Evolutionary conservation across 2,113 vertebrate genomes (phyloP), one percentile per base, ranked within the genome.

Genomic region (Myotis brandtii): DNA sequence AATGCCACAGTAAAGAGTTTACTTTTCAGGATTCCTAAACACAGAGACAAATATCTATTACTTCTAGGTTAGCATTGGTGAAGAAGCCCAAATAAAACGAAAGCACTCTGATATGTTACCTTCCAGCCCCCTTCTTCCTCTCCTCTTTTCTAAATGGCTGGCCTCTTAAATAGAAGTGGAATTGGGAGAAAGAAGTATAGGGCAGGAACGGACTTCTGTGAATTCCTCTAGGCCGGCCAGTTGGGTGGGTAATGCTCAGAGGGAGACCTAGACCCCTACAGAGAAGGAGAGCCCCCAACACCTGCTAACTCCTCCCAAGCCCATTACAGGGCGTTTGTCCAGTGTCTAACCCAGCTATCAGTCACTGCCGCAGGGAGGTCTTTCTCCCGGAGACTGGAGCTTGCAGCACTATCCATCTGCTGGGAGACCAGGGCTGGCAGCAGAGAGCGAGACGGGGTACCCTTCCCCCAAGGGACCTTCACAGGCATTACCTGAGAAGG

Each of bases 401-500:
- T n/a, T 1, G 6, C 48, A 52, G 37, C 27, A 8, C 27, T 4
- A 34, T 5, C 18, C 25, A n/a, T 5, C 13, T 48, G 5, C 64
- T 69, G 30, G 50, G 52, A 89, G 75, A 18, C 25, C 54, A 72
- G 80, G 30, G 43, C 34, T 21, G 37, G n/a, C 37, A 73, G 59
- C 21, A 4, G n/a, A 80, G 27, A 11, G 30, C 30, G 13, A 62
- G 37, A n/a, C 2, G 5, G 30, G 56, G 12, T 3, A 21, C 30
- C 43, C 48, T n/a, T 46, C 8, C 69, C 37, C 30, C 16, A n/a
- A 30, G 66, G 88, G 73, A 43, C 37, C 1, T 8, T 18, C 25
- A n/a, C 0, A 2, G 0, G 1, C 34, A 94, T 97, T 98, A 99
- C 99, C 99, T 56, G 99, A 99, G 98, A 99, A 99, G 56, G 99